Conservation (phyloP, 53 echinoderm and acorn worm species). For the Echinometra lucunter region DNA sequence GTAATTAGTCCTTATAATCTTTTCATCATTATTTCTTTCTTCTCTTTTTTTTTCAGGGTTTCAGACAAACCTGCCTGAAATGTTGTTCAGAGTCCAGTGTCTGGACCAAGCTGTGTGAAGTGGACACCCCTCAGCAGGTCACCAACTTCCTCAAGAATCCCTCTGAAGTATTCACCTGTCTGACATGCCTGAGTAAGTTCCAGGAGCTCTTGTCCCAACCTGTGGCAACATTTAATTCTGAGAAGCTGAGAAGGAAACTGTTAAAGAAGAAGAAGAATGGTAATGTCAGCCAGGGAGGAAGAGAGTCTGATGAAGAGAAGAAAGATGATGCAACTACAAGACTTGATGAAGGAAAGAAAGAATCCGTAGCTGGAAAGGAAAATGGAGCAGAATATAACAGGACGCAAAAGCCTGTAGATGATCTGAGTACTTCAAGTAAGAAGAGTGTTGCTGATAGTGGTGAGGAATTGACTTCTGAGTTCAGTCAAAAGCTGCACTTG, state of each 20-base stretch:
- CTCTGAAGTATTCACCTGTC: neutral
- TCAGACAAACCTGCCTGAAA: conserved; percentile 81
- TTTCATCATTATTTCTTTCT: neutral
- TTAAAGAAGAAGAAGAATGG: conserved; percentile 25
- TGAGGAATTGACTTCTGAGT: conserved; percentile 25
- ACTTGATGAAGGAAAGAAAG: neutral
- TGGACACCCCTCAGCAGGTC: conserved; percentile 71
- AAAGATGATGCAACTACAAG: neutral
- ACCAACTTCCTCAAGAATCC: conserved; percentile 33
- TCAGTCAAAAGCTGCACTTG: conserved; percentile 40
- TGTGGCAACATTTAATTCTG: conserved; percentile 65
- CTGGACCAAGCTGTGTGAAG: conserved; percentile 93
- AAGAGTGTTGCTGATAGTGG: neutral
- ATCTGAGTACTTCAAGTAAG: neutral
- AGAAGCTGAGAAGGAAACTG: conserved; percentile 65
- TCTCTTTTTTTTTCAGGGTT: conserved; percentile 74
- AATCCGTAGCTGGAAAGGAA: neutral
- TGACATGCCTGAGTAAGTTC: conserved; percentile 6
- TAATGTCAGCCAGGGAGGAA: neutral
- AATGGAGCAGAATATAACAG: neutral
- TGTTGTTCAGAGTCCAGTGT: conserved; percentile 81
- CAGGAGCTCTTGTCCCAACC: conserved; percentile 67
- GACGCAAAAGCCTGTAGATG: neutral
- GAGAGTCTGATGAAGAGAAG: neutral
- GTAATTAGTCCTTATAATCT: neutral